Percentiles rank a stretch among this genome's conserved stretches.
phyloP scores from a whole-genome alignment of 2,888 invertebrate genomes.

The Hypomecis punctinalis region DNA sequence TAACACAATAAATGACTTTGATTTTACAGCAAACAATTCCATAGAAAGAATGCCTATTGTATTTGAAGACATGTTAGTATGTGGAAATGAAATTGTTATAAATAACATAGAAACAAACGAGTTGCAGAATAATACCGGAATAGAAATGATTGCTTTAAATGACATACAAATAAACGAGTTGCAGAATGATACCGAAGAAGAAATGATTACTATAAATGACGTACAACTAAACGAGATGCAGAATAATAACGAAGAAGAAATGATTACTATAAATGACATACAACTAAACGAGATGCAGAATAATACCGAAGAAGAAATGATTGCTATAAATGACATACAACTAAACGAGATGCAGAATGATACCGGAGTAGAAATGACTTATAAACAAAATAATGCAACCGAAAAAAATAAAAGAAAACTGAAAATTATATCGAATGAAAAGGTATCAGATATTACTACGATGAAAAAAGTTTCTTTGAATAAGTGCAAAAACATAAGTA shows the following conservation, averaged over 20 bases:
- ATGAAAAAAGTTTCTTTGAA: conserved; percentile 31
- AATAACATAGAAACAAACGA: no score
- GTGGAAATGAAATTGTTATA: conserved; percentile 36
- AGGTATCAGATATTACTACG: conserved; percentile 34
- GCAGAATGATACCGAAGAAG: no score
- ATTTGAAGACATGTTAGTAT: conserved; percentile 35
- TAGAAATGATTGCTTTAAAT: no score
- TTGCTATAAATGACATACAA: conserved; percentile 19
- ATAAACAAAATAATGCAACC: conserved; percentile 32
- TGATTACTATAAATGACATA: no score
- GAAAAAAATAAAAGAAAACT: conserved; percentile 30
- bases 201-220: no score
- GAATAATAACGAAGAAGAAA: no score
- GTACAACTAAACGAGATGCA: no score
- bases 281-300: no score
- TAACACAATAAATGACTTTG: conserved; percentile 35
- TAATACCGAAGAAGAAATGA: no score
- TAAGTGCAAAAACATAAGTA: conserved; percentile 7
- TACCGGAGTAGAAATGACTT: conserved; percentile 31
- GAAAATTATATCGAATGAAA: conserved; percentile 34
- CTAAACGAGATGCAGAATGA: conserved; percentile 28
- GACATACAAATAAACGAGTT: no score
- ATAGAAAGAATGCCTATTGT: conserved; percentile 35
- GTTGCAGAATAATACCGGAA: no score
- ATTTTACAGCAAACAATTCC: conserved; percentile 35